These are phyloP conservation scores for Hyposoter didymator DNA, from an alignment of 2,888 invertebrate genomes.

Conservation along the genomic window DNA sequence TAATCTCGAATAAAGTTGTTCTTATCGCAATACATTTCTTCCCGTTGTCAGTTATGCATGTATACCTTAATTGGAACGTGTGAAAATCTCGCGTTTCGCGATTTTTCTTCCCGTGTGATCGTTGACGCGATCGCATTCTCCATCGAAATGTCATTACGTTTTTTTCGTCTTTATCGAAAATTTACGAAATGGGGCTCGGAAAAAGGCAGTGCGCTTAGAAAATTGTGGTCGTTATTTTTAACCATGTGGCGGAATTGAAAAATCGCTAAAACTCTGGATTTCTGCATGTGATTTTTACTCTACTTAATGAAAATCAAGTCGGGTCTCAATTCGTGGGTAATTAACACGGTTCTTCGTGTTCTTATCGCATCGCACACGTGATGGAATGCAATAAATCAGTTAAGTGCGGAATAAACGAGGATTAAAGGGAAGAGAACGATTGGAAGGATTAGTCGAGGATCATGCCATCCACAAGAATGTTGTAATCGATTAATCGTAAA, in stretches of 20 bases:
- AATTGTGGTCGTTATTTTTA: not conserved
- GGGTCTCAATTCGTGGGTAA: not conserved
- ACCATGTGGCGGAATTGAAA: too few relatives aligned
- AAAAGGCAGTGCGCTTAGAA: not conserved
- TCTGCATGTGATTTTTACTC: not conserved
- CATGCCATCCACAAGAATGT: not conserved
- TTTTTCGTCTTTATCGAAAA: not conserved
- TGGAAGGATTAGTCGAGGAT: not conserved
- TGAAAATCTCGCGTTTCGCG: not conserved
- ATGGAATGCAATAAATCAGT: not conserved
- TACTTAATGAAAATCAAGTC: not conserved
- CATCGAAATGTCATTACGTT: not conserved
- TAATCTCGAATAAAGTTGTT: not conserved
- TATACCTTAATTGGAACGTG: not conserved
- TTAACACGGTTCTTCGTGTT: not conserved
- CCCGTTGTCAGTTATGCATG: not conserved
- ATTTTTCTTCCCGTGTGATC: not conserved
- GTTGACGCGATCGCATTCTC: not conserved
- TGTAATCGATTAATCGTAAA: not conserved
- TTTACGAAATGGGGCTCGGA: not conserved
- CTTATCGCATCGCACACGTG: not conserved
- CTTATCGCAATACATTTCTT: constrained; percentile 12
- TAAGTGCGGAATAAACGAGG: not conserved
- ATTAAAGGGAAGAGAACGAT: not conserved
- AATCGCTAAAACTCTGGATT: too few relatives aligned